phyloP scores from a whole-genome alignment of 30 jellyfish, hydroid and myxozoan species.

The Aurelia aurita region DNA sequence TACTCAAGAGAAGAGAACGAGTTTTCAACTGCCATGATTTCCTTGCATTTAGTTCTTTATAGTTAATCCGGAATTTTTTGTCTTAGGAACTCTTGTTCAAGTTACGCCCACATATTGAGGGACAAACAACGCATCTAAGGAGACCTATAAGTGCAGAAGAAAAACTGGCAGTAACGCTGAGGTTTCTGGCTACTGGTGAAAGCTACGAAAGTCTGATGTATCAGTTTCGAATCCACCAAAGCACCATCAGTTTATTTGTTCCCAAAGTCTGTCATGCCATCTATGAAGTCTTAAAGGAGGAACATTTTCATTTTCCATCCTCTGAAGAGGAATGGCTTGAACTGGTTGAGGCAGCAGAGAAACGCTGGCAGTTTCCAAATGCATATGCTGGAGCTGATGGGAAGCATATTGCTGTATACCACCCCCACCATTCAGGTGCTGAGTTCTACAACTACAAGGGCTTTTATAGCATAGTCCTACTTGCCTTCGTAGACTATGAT shows the following conservation, averaged over 20 bases:
- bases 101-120: constrained; percentile 6
- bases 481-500: too few relatives aligned
- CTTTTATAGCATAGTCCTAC: too few relatives aligned
- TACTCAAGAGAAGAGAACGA: too few relatives aligned
- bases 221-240: constrained; percentile 38
- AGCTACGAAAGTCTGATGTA: constrained; percentile 33
- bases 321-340: constrained; percentile 30
- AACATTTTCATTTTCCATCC: constrained; percentile 5
- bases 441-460: too few relatives aligned
- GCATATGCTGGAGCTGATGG: too few relatives aligned
- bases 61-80: background rate
- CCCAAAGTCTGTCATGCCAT: constrained; percentile 29
- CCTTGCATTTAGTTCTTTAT: background rate
- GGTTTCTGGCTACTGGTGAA: constrained; percentile 52
- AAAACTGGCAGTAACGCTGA: constrained; percentile 56
- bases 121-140: constrained; percentile 13
- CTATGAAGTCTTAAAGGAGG: constrained; percentile 8
- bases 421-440: too few relatives aligned
- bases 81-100: constrained; percentile 29
- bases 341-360: constrained; percentile 1
- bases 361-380: constrained; percentile 7
- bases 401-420: too few relatives aligned
- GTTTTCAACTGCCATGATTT: too few relatives aligned
- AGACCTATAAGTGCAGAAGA: constrained; percentile 43
- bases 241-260: constrained; percentile 12